Evolutionary conservation across 1,140 invertebrate genomes (phyloP).

Genomic region (Ooceraea biroi): DNA sequence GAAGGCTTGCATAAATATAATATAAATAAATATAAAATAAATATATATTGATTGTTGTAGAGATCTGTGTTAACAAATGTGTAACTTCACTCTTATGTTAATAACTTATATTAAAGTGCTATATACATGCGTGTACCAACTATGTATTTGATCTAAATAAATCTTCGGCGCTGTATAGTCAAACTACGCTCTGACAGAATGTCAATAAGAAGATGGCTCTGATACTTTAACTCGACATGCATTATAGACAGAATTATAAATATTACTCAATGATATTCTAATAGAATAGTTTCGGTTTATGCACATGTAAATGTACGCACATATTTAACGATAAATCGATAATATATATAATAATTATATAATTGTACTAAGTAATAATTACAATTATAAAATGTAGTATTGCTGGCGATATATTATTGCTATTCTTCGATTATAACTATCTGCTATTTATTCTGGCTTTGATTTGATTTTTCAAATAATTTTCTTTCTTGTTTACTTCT

Average conservation of each 20-base stretch:
- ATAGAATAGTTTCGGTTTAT: neutral
- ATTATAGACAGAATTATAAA: conserved; percentile 13
- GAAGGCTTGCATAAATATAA: neutral
- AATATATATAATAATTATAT: neutral
- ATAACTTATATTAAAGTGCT: neutral
- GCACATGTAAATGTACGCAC: neutral
- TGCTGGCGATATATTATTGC: too few relatives aligned
- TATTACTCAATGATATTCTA: neutral
- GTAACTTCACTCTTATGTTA: neutral
- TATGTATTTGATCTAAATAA: conserved; percentile 26
- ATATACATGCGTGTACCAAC: neutral
- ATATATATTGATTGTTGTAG: too few relatives aligned
- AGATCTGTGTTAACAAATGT: neutral
- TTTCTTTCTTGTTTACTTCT: neutral
- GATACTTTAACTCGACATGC: neutral
- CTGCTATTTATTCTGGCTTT: neutral
- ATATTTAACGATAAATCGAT: neutral
- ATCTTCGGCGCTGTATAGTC: neutral
- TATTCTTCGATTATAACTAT: too few relatives aligned
- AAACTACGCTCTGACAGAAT: conserved; percentile 25
- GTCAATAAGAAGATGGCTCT: conserved; percentile 20
- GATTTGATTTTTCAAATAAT: neutral
- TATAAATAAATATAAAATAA: neutral
- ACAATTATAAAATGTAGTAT: neutral
- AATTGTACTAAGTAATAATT: neutral